Evolutionary conservation across 1,140 invertebrate genomes (phyloP).

Genomic region (Achatina immaculata): DNA sequence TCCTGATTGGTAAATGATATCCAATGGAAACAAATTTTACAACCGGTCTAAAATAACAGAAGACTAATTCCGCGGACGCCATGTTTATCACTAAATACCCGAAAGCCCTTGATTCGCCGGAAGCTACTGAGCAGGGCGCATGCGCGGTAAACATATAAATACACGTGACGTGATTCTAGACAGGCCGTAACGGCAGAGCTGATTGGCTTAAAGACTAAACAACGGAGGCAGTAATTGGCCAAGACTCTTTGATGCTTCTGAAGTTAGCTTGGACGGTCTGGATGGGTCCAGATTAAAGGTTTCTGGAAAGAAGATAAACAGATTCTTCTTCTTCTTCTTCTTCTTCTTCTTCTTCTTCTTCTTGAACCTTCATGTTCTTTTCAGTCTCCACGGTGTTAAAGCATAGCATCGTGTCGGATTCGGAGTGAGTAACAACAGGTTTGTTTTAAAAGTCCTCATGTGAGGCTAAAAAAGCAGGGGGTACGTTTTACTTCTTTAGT

Average conservation of each 20-base stretch:
- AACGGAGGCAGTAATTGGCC: neutral
- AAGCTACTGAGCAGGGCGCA: neutral
- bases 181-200: neutral
- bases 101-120: neutral
- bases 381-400: no score
- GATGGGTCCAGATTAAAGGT: neutral
- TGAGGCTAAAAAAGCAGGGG: no score
- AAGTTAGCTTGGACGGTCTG: neutral
- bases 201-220: neutral
- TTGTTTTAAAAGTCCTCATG: no score
- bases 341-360: neutral
- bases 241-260: neutral
- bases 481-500: no score
- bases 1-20: neutral
- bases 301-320: neutral
- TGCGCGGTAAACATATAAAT: neutral
- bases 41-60: neutral
- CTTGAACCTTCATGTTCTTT: no score
- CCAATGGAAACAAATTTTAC: neutral
- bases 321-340: neutral
- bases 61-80: neutral
- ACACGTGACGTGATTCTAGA: neutral
- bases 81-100: neutral
- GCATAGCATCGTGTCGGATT: no score
- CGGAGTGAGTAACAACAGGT: no score